A percentile compares a stretch with the other conserved stretches of the same genome.
These are phyloP conservation scores for Coelinius sp. DNA, from an alignment of 2,888 invertebrate genomes.

Conservation along the genomic window DNA sequence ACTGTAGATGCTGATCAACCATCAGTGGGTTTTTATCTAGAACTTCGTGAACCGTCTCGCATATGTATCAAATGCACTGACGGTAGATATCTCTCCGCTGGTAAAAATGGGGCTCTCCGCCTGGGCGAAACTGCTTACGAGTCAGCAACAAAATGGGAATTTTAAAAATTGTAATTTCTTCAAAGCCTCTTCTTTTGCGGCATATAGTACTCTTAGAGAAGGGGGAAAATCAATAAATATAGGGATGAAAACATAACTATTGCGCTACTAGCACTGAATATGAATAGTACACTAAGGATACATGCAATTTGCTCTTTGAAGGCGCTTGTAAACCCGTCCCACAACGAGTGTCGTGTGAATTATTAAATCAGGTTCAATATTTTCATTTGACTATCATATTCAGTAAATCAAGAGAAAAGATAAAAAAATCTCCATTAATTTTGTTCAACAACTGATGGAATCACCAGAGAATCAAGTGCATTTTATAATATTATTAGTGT, in stretches of 20 bases:
- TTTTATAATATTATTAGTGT: too few species aligned
- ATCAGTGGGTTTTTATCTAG: constrained; percentile 89
- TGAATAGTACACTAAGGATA: background rate
- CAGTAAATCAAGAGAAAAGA: background rate
- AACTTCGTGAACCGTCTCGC: constrained; percentile 92
- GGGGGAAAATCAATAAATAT: constrained; percentile 3
- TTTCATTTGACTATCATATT: background rate
- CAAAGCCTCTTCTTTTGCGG: background rate
- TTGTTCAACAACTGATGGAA: too few species aligned
- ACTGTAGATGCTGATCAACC: constrained; percentile 88
- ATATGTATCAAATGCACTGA: constrained; percentile 88
- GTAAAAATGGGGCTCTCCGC: constrained; percentile 92
- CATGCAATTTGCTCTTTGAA: background rate
- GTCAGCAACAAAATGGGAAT: constrained; percentile 94
- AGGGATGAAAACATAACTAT: constrained; percentile 21
- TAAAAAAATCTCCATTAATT: too few species aligned
- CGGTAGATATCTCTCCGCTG: constrained; percentile 87
- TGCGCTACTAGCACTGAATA: constrained; percentile 14
- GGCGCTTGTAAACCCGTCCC: constrained; percentile 16
- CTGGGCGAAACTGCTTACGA: constrained; percentile 84
- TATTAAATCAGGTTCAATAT: background rate
- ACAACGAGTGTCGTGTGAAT: constrained; percentile 5
- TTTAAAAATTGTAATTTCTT: constrained; percentile 75
- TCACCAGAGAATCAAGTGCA: too few species aligned
- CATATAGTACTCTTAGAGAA: constrained; percentile 13